Evolutionary conservation across 30 jellyfish, hydroid and myxozoan species (phyloP).

Genomic region (Turritopsis rubra): DNA sequence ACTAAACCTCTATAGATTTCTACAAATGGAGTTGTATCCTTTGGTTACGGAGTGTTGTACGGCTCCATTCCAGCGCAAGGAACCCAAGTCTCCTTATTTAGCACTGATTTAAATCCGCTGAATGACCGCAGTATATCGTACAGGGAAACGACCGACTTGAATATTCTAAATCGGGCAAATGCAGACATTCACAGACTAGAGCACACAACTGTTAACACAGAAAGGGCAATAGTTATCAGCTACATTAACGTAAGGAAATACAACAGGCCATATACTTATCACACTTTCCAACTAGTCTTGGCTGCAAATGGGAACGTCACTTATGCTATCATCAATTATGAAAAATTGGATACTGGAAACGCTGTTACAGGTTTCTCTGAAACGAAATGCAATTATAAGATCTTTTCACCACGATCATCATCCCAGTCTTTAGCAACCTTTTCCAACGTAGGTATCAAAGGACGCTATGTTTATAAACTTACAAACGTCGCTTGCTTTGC

Average conservation of each 20-base stretch:
- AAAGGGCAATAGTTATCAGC: neutral
- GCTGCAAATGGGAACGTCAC: neutral
- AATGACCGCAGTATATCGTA: neutral
- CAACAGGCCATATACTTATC: neutral
- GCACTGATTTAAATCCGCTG: neutral
- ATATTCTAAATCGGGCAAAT: neutral
- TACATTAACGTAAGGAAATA: neutral
- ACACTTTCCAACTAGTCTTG: neutral
- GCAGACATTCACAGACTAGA: neutral
- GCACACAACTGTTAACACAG: neutral
- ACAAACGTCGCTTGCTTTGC: neutral
- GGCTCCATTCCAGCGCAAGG: neutral
- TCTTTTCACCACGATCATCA: neutral
- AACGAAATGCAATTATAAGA: neutral
- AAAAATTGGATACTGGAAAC: neutral
- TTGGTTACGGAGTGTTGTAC: neutral
- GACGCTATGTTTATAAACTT: neutral
- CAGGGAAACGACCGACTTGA: neutral
- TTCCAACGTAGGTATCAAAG: neutral
- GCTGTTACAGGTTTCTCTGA: slow-evolving; percentile 8
- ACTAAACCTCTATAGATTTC: neutral
- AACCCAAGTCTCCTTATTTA: neutral
- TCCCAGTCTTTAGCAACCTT: neutral
- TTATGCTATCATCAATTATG: slow-evolving; percentile 9
- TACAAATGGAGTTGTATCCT: slow-evolving; percentile 9